Evolutionary conservation across 2,113 vertebrate genomes (phyloP), one percentile per base, ranked within the genome.

Genomic region (Tor tambroides): DNA sequence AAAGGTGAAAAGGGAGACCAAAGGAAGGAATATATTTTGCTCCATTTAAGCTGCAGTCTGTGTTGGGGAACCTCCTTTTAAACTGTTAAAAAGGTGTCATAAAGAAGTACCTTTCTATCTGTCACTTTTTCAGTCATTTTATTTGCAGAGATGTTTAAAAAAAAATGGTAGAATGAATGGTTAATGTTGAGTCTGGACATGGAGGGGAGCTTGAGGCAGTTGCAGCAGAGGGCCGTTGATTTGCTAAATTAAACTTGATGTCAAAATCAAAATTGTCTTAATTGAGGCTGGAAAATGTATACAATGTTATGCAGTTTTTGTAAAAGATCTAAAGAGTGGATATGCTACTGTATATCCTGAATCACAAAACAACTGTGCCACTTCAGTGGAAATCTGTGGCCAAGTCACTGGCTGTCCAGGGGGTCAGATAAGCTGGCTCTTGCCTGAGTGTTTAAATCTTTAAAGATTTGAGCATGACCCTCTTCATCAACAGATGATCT

Each of bases 391-490:
- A 69, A 32, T 67, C 14, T 71, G 30, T 38, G 6, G 17, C 30
- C 35, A 38, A 23, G 61, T 43, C 65, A 61, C 10, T 11, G 15
- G 26, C 61, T 46, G 51, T 43, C 32, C 9, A 51, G 11, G 19
- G 19, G 32, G 10, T 69, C 51, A 69, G 11, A 43, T 69, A 74
- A 41, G 43, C 26, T 83, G 63, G 26, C 14, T 67, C 12, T 30
- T 65, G 26, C 26, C 63, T 30, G 17, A 43, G n/a, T 65, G 46
- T 77, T 83, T 32, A 35, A 41, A 59, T 74, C 30, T 65, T 87
- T 38, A 89, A 23, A 80, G 69, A 49, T n/a, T 56, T 54, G 26
- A 32, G 26, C 38, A 30, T 83, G 30, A 46, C 19, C 35, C 17
- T 8, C 28, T n/a, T 54, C 78, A 67, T n/a, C 54, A 26, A 5